Percentiles rank a stretch among this genome's conserved stretches.
phyloP scores from a whole-genome alignment of 2,113 vertebrate genomes.

The Oreochromis niloticus region DNA sequence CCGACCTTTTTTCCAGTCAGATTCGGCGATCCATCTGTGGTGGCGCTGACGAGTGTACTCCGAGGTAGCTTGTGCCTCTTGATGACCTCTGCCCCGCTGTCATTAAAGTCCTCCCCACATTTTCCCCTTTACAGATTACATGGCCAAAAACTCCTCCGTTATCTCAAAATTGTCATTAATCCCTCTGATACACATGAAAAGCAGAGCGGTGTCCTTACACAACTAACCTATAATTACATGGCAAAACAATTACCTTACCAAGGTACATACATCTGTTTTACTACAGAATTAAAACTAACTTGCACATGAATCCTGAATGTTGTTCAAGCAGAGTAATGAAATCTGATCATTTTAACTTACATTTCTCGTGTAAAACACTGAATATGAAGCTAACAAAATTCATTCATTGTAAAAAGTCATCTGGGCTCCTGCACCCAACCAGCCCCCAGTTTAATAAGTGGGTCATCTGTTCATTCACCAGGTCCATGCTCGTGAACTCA shows the following conservation, averaged over 20 bases:
- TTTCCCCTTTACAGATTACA: accelerated
- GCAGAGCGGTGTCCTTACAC: not conserved
- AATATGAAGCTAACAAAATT: not conserved
- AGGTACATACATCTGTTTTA: accelerated
- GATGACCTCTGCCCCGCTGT: not conserved
- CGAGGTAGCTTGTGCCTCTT: not conserved
- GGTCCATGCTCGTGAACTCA: not conserved
- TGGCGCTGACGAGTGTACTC: accelerated
- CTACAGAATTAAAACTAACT: not conserved
- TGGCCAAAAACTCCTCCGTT: not conserved
- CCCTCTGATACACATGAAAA: not conserved
- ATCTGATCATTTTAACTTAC: not conserved
- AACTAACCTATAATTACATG: not conserved
- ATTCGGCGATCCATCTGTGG: not conserved
- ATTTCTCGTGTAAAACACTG: not conserved
- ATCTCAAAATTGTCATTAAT: not conserved
- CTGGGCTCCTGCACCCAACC: accelerated
- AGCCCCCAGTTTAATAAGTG: not conserved
- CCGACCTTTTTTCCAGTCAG: not conserved
- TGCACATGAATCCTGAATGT: accelerated
- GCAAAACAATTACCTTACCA: accelerated
- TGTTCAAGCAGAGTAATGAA: not conserved
- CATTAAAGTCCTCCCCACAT: accelerated
- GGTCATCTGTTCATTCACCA: accelerated
- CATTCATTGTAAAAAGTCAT: not conserved